Conservation (phyloP, 2,797 vertebrate genomes). For the Betta splendens region DNA sequence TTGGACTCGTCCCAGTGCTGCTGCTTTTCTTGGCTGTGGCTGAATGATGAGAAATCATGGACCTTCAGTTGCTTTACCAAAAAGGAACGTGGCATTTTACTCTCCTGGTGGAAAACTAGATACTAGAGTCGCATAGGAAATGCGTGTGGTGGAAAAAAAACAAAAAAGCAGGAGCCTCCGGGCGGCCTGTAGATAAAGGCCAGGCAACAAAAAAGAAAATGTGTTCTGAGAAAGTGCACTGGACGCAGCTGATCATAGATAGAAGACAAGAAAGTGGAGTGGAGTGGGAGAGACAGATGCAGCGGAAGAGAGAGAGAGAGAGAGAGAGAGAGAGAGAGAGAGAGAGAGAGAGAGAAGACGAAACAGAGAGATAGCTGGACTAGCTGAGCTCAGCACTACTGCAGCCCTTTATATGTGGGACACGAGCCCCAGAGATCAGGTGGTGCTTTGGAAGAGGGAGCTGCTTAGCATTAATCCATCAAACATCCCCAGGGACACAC, state of each 20-base stretch:
- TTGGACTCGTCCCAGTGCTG: conserved; percentile 81
- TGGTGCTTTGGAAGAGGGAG: conserved; percentile 82
- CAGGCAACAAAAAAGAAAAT: conserved; percentile 31
- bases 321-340: conserved; percentile 22
- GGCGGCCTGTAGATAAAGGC: conserved; percentile 34
- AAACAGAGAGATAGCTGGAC: conserved; percentile 42
- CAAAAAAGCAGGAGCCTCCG: conserved; percentile 12
- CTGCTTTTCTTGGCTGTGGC: conserved; percentile 76
- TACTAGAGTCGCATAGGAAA: conserved; percentile 52
- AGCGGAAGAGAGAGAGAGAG: conserved; percentile 7
- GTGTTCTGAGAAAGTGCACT: conserved; percentile 20
- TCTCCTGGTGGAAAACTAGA: conserved; percentile 22
- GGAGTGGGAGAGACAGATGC: conserved; percentile 39
- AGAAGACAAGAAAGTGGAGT: conserved; percentile 52
- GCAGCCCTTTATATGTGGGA: conserved; percentile 83
- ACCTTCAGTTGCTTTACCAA: conserved; percentile 90
- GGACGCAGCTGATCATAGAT: conserved; percentile 29
- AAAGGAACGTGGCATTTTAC: conserved; percentile 88
- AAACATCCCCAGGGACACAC: conserved; percentile 86
- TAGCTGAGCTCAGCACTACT: conserved; percentile 86
- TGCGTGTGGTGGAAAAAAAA: conserved; percentile 1
- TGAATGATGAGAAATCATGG: conserved; percentile 80
- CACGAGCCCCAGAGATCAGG: conserved; percentile 84
- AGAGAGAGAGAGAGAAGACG: conserved; percentile 22
- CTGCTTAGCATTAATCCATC: conserved; percentile 88